phyloP scores from a whole-genome alignment of 1,140 invertebrate species.

The honey bee (Apis mellifera) region DNA sequence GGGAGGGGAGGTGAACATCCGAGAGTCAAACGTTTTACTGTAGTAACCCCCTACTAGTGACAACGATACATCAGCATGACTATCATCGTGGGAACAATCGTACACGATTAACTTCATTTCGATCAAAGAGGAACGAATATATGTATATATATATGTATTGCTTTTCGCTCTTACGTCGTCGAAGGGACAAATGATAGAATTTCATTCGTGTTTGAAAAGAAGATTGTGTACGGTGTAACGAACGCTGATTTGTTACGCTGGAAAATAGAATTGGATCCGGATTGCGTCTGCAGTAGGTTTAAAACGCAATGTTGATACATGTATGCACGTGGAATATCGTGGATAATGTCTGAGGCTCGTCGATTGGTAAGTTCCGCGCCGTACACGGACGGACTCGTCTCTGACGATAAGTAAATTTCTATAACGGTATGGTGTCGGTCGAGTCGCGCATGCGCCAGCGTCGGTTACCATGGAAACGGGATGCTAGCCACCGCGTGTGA shows the following conservation, averaged over 20 bases:
- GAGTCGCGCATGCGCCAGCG: slow-evolving; percentile 70
- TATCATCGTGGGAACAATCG: slow-evolving; percentile 40
- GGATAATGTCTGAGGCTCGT: no score
- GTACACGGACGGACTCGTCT: slow-evolving; percentile 39
- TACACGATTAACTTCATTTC: neutral
- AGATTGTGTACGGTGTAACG: neutral
- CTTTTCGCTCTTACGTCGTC: neutral
- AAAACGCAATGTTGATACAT: neutral
- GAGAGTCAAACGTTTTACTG: slow-evolving; percentile 59
- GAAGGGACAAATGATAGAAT: neutral
- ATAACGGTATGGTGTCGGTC: slow-evolving; percentile 9
- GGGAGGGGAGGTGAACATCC: slow-evolving; percentile 59
- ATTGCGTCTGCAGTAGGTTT: neutral
- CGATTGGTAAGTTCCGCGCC: slow-evolving; percentile 35
- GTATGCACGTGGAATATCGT: slow-evolving; percentile 1
- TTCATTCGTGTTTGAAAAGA: neutral
- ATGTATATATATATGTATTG: no score
- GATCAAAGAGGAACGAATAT: neutral
- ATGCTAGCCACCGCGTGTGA: slow-evolving; percentile 75
- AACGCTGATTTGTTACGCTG: neutral
- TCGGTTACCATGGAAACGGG: slow-evolving; percentile 76
- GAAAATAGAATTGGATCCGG: neutral
- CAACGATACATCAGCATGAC: slow-evolving; percentile 45
- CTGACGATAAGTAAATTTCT: slow-evolving; percentile 13
- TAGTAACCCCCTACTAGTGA: slow-evolving; percentile 37